Evolutionary conservation across 1,140 invertebrate genomes (phyloP).

Genomic region (Papilio glaucus): DNA sequence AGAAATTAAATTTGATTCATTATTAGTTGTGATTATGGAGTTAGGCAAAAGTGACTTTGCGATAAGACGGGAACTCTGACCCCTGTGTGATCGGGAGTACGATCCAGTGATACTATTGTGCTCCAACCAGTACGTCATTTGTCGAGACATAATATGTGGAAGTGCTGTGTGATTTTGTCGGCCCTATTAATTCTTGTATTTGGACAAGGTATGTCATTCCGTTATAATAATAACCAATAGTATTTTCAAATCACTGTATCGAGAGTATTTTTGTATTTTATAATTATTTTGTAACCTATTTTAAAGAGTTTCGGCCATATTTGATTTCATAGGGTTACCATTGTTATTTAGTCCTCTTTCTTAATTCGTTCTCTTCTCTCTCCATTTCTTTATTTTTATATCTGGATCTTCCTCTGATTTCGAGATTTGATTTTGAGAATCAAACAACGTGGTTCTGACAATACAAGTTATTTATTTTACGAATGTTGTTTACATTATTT

Average conservation of each 20-base stretch:
- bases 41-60: conserved; percentile 16
- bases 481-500: conserved; percentile 7
- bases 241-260: background rate
- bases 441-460: background rate
- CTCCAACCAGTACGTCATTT: background rate
- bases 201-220: conserved; percentile 37
- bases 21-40: conserved; percentile 8
- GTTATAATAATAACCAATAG: background rate
- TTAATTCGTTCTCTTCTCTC: background rate
- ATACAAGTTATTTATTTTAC: too few relatives aligned
- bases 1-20: conserved; percentile 8
- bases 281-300: too few relatives aligned
- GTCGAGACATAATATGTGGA: conserved; percentile 33
- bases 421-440: background rate
- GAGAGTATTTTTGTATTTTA: too few relatives aligned
- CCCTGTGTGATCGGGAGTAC: conserved; percentile 20
- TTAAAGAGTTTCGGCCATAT: too few relatives aligned
- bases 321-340: too few relatives aligned
- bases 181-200: conserved; percentile 25
- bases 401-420: too few relatives aligned
- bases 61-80: conserved; percentile 31
- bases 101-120: conserved; percentile 6
- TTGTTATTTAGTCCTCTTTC: too few relatives aligned
- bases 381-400: too few relatives aligned
- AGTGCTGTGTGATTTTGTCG: conserved; percentile 30